Evolutionary conservation across 2,797 vertebrate genomes (phyloP).

Genomic region (Hoplostethus atlanticus): DNA sequence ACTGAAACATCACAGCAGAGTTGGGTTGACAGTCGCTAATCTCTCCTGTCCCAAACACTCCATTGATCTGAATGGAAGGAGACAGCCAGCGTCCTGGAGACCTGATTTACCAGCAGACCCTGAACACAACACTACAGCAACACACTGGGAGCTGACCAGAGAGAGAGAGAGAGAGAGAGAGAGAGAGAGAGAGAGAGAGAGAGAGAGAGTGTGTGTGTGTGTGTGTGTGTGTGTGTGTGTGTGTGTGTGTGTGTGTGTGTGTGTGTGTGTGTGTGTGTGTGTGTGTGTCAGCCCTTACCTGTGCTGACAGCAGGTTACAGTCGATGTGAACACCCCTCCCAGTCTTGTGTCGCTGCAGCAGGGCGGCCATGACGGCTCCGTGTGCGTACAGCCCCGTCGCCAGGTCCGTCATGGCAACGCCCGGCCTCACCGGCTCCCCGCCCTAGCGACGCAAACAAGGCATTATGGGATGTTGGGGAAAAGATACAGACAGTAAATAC

Average conservation of each 20-base stretch:
- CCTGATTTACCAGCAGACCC: no score
- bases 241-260: no score
- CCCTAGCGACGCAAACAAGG: constrained; percentile 74
- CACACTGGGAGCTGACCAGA: constrained; percentile 5
- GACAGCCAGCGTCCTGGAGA: not conserved
- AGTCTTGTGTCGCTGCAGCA: constrained; percentile 89
- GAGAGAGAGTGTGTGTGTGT: no score
- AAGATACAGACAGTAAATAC: not conserved
- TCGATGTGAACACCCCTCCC: constrained; percentile 91
- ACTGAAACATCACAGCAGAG: not conserved
- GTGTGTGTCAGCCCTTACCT: no score
- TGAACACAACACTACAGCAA: constrained; percentile 19
- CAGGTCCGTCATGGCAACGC: constrained; percentile 97
- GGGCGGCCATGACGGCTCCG: constrained; percentile 93
- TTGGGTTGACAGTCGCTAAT: constrained; percentile 7
- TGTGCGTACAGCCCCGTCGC: constrained; percentile 92
- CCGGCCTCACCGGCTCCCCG: constrained; percentile 92
- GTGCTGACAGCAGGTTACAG: constrained; percentile 95
- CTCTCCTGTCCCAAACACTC: constrained; percentile 13
- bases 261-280: no score
- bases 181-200: no score
- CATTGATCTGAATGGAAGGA: not conserved
- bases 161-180: no score
- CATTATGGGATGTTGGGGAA: constrained; percentile 30
- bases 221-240: no score